Percentiles rank a stretch among this genome's conserved stretches.
Evolutionary conservation across 2,113 vertebrate genomes (phyloP).

Genomic region (Promerops cafer): DNA sequence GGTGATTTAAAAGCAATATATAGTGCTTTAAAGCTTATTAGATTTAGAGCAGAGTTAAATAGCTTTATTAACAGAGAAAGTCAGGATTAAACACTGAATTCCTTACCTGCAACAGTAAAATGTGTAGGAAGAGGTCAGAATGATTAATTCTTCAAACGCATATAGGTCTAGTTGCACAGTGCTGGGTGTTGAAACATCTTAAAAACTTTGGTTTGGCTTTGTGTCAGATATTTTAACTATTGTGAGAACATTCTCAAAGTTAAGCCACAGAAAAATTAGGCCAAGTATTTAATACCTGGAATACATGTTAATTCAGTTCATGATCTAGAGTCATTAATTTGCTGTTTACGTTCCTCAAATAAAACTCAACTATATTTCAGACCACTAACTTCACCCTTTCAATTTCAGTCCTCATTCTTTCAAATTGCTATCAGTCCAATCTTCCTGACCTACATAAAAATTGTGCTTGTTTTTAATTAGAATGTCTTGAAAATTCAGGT

Average conservation of each 20-base stretch:
- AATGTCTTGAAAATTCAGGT: background rate
- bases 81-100: background rate
- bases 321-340: background rate
- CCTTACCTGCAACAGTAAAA: background rate
- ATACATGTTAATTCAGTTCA: background rate
- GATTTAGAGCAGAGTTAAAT: background rate
- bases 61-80: background rate
- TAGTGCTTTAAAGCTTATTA: background rate
- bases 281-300: background rate
- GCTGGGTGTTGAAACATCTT: background rate
- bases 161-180: background rate
- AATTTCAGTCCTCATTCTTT: background rate
- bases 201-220: background rate
- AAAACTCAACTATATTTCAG: background rate
- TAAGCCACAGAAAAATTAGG: background rate
- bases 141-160: background rate
- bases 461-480: background rate
- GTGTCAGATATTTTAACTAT: background rate
- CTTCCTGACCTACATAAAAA: background rate
- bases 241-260: background rate
- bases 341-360: background rate
- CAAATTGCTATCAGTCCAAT: background rate
- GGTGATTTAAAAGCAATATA: background rate
- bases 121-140: background rate
- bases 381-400: background rate